Conservation (phyloP, 2,797 vertebrate species). For the Octomys mimax region DNA sequence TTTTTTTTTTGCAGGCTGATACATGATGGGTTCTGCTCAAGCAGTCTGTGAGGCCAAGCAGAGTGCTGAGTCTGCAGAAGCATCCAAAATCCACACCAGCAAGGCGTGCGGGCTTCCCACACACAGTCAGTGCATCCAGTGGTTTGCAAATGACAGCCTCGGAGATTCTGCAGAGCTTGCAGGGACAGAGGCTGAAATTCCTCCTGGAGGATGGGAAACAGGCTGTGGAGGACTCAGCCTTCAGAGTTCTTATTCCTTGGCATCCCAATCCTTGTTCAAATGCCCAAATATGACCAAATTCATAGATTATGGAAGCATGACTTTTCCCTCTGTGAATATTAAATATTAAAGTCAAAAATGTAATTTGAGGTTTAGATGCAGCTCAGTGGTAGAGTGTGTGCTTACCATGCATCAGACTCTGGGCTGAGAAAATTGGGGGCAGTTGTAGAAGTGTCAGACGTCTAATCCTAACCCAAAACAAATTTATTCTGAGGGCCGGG, state of each 20-base stretch:
- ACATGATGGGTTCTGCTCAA: constrained; percentile 57
- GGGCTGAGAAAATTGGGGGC: background rate
- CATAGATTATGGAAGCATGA: background rate
- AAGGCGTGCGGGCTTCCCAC: constrained; percentile 26
- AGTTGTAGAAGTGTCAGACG: background rate
- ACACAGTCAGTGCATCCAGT: constrained; percentile 31
- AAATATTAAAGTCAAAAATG: constrained; percentile 34
- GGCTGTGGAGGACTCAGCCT: background rate
- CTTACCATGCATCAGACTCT: background rate
- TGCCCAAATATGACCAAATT: constrained; percentile 37
- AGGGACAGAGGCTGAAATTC: constrained; percentile 30
- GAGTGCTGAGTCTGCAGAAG: constrained; percentile 72
- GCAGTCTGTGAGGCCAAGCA: background rate
- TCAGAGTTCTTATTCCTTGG: background rate
- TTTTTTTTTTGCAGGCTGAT: constrained; percentile 57
- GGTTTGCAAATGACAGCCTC: constrained; percentile 78
- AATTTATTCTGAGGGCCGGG: background rate
- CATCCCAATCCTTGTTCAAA: constrained; percentile 7
- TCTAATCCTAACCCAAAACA: background rate
- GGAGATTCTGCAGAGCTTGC: constrained; percentile 39
- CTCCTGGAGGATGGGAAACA: constrained; percentile 11
- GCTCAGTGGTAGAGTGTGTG: background rate
- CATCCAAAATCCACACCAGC: constrained; percentile 1
- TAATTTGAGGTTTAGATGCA: background rate
- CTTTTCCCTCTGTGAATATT: background rate